phyloP scores from a whole-genome alignment of 53 echinoderm and acorn worm genomes.

The Luidia sarsii region DNA sequence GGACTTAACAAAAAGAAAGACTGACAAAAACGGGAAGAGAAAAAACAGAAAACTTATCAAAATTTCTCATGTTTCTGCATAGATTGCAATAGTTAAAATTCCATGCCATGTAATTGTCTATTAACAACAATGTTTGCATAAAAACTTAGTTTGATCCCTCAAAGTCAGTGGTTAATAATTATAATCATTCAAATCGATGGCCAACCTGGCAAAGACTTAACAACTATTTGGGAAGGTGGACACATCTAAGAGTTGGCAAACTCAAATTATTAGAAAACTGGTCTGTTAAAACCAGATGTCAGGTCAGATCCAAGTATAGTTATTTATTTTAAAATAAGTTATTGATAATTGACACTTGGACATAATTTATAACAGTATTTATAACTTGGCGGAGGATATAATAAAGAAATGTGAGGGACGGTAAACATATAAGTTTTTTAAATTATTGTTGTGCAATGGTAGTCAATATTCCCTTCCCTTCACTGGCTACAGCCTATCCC shows the following conservation, averaged over 20 bases:
- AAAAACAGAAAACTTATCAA: neutral
- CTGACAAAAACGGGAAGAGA: slow-evolving; percentile 2
- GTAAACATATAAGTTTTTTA: neutral
- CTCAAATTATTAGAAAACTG: neutral
- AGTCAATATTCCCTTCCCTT: neutral
- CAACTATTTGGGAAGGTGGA: neutral
- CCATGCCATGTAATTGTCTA: no score
- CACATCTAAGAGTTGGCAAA: neutral
- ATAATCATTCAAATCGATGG: neutral
- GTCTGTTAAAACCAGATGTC: neutral
- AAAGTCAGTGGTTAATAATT: neutral
- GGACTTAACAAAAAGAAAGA: slow-evolving; percentile 7
- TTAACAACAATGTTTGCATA: no score
- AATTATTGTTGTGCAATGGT: neutral
- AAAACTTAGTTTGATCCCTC: neutral
- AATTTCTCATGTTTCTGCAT: slow-evolving; percentile 18
- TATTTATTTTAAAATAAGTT: neutral
- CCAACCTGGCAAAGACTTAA: neutral
- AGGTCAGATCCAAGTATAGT: neutral
- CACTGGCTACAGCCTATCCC: neutral
- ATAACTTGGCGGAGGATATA: neutral
- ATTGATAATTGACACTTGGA: neutral
- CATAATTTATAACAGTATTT: slow-evolving; percentile 1
- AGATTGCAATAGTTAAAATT: slow-evolving; percentile 8
- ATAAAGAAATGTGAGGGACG: neutral